phyloP scores from a whole-genome alignment of 2,113 vertebrate genomes.

The Tragulus kanchil region DNA sequence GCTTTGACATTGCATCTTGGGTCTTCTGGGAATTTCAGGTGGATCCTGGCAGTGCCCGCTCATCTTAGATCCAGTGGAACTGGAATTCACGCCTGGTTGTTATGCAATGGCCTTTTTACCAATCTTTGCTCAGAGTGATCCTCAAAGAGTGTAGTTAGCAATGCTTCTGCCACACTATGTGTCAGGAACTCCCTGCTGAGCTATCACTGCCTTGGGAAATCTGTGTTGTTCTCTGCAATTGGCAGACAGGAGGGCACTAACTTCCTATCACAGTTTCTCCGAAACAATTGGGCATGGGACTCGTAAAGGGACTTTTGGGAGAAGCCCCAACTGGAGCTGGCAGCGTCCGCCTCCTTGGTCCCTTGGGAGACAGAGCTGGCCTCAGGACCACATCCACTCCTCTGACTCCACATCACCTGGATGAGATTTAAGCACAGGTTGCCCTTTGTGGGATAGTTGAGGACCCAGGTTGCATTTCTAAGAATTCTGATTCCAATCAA shows the following conservation, averaged over 20 bases:
- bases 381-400: neutral
- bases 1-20: no score
- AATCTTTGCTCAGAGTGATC: neutral
- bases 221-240: neutral
- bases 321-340: neutral
- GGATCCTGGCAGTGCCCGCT: accelerated
- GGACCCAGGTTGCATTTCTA: neutral
- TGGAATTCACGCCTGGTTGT: neutral
- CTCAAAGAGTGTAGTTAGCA: accelerated
- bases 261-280: neutral
- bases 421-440: neutral
- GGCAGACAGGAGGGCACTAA: neutral
- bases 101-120: accelerated
- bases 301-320: neutral
- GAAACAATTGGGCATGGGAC: neutral
- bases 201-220: neutral
- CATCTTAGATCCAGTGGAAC: neutral
- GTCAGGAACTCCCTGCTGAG: no score
- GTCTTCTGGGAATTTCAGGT: accelerated
- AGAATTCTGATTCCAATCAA: neutral
- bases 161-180: accelerated
- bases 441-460: neutral
- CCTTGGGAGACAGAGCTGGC: neutral
- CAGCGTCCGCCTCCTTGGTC: neutral
- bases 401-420: no score